Evolutionary conservation across 2,888 invertebrate species (phyloP), one percentile per base, ranked within the genome.

Genomic region (Drosophila prolongata): DNA sequence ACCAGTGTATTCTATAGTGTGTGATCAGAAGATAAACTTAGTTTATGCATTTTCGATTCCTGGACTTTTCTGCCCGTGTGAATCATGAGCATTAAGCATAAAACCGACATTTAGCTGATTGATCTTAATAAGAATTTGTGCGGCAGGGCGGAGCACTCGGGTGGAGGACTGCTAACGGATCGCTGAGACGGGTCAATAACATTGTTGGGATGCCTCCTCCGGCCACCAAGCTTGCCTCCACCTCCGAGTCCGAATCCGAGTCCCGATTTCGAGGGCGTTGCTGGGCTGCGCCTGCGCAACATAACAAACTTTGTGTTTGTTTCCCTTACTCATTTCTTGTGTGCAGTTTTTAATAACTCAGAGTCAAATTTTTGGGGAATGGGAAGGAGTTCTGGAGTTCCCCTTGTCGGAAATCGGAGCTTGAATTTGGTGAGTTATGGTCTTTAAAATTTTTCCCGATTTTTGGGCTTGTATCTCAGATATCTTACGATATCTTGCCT

Each of bases 101-200:
- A 87, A 87, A 87, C 86, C 86, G 87, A 83, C 83, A 84, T 87
- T 87, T 83, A 85, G 87, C 84, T 85, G 84, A 85, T 85, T 85
- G 84, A 85, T 85, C 84, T 85, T 87, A 87, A 87, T 87, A 85
- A 85, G 84, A 85, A 87, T 87, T 71, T 55, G 34, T 38, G 46
- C 52, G 53, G 73, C 59, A 64, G 59, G 73, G 61, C 55, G 77
- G 42, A 13, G 60, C 42, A 30, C 24, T 24, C 50, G 47, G 60
- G 54, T 46, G 69, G 43, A 19, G 71, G 43, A 46, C 43, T 53
- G 76, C 80, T 83, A 83, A 83, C 83, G 83, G 83, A 87, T 80
- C 76, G 77, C 27, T 54, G 66, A 40, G 61, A 69, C 79, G 87
- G 83, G 83, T 83, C 83, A 83, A 87, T 83, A 83, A 83, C 83